Percentiles rank a stretch among this genome's conserved stretches.
Evolutionary conservation across 2,797 vertebrate genomes (phyloP).

Genomic region (Chloroceryle inda): DNA sequence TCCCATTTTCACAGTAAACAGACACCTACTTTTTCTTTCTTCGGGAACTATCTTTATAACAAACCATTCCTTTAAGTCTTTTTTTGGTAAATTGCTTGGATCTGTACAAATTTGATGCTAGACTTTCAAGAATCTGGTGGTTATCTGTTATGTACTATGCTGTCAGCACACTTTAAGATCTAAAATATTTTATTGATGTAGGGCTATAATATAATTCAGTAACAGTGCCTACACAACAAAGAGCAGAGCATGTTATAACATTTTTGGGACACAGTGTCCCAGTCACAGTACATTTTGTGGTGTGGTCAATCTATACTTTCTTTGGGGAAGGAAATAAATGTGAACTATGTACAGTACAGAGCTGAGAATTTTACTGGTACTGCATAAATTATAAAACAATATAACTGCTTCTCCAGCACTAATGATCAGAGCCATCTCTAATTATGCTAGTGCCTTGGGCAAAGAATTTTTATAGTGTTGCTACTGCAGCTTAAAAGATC

Average conservation of each 20-base stretch:
- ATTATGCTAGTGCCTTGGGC: conserved; percentile 29
- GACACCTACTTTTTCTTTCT: neutral
- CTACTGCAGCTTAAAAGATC: neutral
- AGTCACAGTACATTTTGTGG: neutral
- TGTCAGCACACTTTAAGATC: conserved; percentile 25
- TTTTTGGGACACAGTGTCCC: conserved; percentile 34
- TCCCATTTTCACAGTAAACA: neutral
- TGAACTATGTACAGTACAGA: conserved; percentile 1
- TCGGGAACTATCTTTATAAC: neutral
- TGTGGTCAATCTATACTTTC: conserved; percentile 60
- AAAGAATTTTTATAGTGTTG: neutral
- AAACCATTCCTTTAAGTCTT: neutral
- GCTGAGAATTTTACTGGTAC: conserved; percentile 42
- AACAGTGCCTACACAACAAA: neutral
- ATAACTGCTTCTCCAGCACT: conserved; percentile 16
- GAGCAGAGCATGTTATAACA: neutral
- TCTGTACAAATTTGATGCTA: neutral
- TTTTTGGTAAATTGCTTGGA: neutral
- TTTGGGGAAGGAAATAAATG: conserved; percentile 42
- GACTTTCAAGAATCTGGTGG: conserved; percentile 14
- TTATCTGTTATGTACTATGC: conserved; percentile 25
- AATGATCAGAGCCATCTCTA: conserved; percentile 55
- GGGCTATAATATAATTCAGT: neutral
- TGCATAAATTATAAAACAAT: conserved; percentile 68
- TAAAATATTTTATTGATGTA: conserved; percentile 26